phyloP scores from a whole-genome alignment of 92 coral and sea anemone species.

The Parazoanthus atlanticus region DNA sequence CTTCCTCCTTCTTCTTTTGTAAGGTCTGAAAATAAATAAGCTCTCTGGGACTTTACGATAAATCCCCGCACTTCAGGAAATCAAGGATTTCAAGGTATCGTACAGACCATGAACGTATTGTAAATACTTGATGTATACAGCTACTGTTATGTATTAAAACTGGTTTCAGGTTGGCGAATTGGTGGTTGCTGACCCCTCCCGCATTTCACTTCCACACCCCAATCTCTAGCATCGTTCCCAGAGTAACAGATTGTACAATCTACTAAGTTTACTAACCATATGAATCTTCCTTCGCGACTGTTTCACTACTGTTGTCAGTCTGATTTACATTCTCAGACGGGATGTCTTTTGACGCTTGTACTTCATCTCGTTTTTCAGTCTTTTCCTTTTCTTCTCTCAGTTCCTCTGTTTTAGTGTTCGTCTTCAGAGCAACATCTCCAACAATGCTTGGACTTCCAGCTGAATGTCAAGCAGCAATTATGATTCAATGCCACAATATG shows the following conservation, averaged over 20 bases:
- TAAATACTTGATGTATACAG: background rate
- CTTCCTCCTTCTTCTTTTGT: no score
- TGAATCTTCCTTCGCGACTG: background rate
- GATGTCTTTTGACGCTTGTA: background rate
- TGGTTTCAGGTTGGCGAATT: background rate
- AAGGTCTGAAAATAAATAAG: no score
- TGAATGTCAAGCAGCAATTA: no score
- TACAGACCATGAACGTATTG: background rate
- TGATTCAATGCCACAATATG: no score
- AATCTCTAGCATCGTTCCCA: background rate
- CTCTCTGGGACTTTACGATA: no score
- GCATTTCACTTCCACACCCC: background rate
- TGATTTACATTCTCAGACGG: background rate
- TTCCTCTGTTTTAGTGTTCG: no score
- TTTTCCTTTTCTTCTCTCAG: background rate
- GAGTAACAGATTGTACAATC: background rate
- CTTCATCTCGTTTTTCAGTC: slow-evolving; percentile 6
- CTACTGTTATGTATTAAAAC: background rate
- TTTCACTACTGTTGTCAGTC: background rate
- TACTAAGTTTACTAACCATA: slow-evolving; percentile 1
- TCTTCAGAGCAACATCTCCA: no score
- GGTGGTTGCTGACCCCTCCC: background rate
- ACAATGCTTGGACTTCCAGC: no score
- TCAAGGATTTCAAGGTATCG: background rate
- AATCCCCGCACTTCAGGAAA: background rate